phyloP scores from a whole-genome alignment of 2,797 vertebrate species.

The Hippopotamyrus pictus region DNA sequence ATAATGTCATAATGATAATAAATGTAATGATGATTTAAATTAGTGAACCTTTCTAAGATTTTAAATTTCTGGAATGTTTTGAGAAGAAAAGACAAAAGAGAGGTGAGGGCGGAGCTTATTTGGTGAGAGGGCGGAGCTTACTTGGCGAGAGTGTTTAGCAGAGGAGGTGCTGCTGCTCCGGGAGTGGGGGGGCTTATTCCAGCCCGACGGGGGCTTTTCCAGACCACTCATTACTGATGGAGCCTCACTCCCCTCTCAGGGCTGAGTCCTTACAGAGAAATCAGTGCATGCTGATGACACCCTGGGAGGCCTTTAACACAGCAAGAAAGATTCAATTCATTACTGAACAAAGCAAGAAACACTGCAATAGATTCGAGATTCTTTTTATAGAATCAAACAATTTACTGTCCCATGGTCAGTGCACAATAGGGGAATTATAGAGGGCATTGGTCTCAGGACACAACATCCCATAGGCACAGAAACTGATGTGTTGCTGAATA shows the following conservation, averaged over 20 bases:
- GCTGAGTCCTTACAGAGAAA: not conserved
- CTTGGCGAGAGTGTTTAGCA: conserved; percentile 76
- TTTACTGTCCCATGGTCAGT: not conserved
- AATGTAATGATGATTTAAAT: not conserved
- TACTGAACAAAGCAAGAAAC: not conserved
- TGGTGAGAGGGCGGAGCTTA: conserved; percentile 62
- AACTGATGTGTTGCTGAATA: not conserved
- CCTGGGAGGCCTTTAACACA: not conserved
- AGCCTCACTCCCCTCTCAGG: conserved; percentile 37
- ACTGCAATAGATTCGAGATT: not conserved
- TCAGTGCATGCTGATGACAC: not conserved
- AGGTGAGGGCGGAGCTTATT: conserved; percentile 48
- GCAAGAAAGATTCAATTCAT: not conserved
- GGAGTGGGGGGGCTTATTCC: conserved; percentile 51
- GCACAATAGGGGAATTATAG: not conserved
- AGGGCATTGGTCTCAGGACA: not conserved
- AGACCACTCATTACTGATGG: conserved; percentile 66
- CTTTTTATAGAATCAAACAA: not conserved
- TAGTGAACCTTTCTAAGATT: not conserved
- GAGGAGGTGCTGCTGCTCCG: conserved; percentile 78
- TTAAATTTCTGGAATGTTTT: not conserved
- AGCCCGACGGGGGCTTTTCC: conserved; percentile 60
- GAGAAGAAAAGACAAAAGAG: not conserved
- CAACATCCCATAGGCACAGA: not conserved
- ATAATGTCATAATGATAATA: not conserved